Evolutionary conservation across 2,888 invertebrate species (phyloP).

Genomic region (Rhaphigaster nebulosa): DNA sequence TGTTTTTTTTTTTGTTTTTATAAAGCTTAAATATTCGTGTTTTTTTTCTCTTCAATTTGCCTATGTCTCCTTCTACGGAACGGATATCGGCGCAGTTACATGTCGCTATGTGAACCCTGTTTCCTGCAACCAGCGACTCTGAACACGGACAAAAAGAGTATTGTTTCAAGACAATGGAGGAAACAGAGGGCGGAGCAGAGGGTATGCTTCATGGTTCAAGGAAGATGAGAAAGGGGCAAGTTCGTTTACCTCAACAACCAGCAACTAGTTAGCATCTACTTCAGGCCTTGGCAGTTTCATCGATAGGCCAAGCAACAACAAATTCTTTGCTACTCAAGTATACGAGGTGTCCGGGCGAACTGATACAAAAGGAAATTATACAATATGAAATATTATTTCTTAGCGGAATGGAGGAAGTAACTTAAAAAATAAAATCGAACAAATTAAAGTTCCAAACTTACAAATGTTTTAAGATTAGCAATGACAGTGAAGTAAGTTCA

Average conservation of each 20-base stretch:
- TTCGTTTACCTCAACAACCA: slow-evolving; percentile 5
- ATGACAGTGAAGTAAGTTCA: no score
- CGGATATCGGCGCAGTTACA: neutral
- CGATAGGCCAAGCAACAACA: neutral
- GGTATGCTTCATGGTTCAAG: slow-evolving; percentile 42
- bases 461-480: no score
- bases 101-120: neutral
- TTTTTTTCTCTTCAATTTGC: neutral
- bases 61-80: neutral
- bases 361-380: no score
- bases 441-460: no score
- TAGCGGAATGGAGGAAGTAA: no score
- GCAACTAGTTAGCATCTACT: neutral
- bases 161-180: slow-evolving; percentile 48
- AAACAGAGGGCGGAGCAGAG: slow-evolving; percentile 27
- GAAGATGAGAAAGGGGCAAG: slow-evolving; percentile 27
- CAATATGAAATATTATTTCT: no score
- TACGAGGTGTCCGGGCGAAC: no score
- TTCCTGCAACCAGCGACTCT: neutral
- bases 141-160: neutral
- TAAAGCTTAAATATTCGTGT: no score
- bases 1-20: no score
- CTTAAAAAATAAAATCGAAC: no score
- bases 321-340: neutral
- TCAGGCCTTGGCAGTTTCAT: no score